Evolutionary conservation across 2,888 invertebrate species (phyloP).

Genomic region (Amphimallon solstitiale): DNA sequence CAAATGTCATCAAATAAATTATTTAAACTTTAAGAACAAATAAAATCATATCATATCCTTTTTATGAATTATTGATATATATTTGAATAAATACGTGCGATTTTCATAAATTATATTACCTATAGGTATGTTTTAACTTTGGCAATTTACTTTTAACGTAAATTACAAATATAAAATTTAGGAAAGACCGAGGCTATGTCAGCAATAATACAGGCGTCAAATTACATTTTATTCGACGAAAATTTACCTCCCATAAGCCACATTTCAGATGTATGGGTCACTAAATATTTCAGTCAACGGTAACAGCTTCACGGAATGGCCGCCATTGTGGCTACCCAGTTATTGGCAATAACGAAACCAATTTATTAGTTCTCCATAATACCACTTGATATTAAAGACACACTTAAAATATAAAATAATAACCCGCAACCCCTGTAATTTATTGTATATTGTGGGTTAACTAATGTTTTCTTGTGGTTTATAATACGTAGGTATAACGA

Average conservation of each 20-base stretch:
- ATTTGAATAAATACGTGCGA: too few species aligned
- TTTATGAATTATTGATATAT: too few species aligned
- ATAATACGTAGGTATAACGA: not conserved
- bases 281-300: constrained; percentile 29
- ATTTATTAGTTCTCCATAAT: constrained; percentile 32
- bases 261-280: constrained; percentile 21
- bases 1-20: too few species aligned
- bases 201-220: not conserved
- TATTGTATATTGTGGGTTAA: constrained; percentile 1
- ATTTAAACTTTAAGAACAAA: too few species aligned
- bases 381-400: constrained; percentile 24
- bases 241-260: constrained; percentile 5
- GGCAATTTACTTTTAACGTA: too few species aligned
- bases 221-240: not conserved
- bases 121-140: too few species aligned
- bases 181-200: too few species aligned
- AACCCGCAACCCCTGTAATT: constrained; percentile 3
- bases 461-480: not conserved
- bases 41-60: too few species aligned
- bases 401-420: constrained; percentile 32
- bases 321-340: constrained; percentile 30
- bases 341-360: constrained; percentile 29
- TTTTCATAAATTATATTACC: too few species aligned
- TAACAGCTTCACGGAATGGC: constrained; percentile 25
- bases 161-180: not conserved